Evolutionary conservation across 2,888 invertebrate genomes (phyloP).

Genomic region (Orthonychiurus folsomi): DNA sequence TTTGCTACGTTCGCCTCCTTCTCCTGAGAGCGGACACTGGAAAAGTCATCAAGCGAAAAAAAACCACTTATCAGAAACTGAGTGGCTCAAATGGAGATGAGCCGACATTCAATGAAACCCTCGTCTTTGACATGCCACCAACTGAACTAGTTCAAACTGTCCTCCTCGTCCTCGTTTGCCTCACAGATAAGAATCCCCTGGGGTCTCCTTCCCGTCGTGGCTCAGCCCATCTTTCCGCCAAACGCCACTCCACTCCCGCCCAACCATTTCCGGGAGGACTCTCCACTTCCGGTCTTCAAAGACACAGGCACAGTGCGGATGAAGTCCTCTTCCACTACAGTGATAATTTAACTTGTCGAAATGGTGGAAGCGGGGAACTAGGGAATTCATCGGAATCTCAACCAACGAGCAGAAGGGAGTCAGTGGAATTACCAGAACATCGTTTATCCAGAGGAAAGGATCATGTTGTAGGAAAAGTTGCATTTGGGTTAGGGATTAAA

Average conservation of each 20-base stretch:
- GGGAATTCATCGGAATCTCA: neutral
- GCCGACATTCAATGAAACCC: slow-evolving; percentile 42
- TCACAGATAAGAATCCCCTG: slow-evolving; percentile 27
- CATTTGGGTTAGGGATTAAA: slow-evolving; percentile 36
- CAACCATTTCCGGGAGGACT: neutral
- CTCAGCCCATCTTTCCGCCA: slow-evolving; percentile 1
- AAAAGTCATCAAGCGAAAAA: slow-evolving; percentile 42
- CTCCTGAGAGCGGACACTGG: slow-evolving; percentile 41
- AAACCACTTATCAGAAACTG: slow-evolving; percentile 40
- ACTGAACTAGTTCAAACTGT: slow-evolving; percentile 41
- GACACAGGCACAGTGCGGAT: slow-evolving; percentile 17
- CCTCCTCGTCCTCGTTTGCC: slow-evolving; percentile 40
- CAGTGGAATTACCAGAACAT: slow-evolving; percentile 7
- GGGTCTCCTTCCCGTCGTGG: too few relatives aligned
- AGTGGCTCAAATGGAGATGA: slow-evolving; percentile 36
- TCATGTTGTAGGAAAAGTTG: slow-evolving; percentile 38
- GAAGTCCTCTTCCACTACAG: slow-evolving; percentile 37
- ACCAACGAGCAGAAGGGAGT: neutral
- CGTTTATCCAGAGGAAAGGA: slow-evolving; percentile 28
- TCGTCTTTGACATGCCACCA: slow-evolving; percentile 43
- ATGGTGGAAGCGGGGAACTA: neutral
- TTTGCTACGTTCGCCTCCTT: slow-evolving; percentile 41
- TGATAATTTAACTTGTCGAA: slow-evolving; percentile 27
- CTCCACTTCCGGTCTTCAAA: neutral
- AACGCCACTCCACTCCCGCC: slow-evolving; percentile 12